Evolutionary conservation across 2,113 vertebrate genomes (phyloP), one percentile per base, ranked within the genome.

Genomic region (Tautogolabrus adspersus): DNA sequence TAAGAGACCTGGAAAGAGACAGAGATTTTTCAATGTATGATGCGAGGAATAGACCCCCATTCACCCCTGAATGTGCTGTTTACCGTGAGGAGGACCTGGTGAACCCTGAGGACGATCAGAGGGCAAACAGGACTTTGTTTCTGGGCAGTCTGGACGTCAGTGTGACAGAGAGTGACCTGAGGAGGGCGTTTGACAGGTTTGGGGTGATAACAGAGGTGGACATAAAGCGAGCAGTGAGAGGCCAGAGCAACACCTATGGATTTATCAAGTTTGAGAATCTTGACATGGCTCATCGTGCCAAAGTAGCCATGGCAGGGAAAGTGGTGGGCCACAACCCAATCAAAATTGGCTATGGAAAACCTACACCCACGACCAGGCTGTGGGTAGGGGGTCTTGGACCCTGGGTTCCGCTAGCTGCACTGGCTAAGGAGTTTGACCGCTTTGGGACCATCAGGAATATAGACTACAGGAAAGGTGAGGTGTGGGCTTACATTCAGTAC

Each of bases 211-310:
- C 97, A 0, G 98, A 99, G 89, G 97, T 99, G 83, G 97, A 99
- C 89, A 99, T 99, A 58, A 99, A 99, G 85, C 91, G 97, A 55
- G 93, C 96, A 0, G 92, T 89, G 44, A 94, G 96, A 0, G 97
- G 97, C 42, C 97, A 99, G 89, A 96, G 88, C 83, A 97, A 95
- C 89, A 99, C 97, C 0, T 99, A 98, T 7, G 98, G 98, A 5
- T 99, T 99, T 84, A 95, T 99, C 21, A 99, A 99, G 72, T 99
- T 97, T 90, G 97, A 99, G 84, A 99, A 99, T 47, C 92, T 99
- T 63, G 98, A 99, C 90, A 98, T 99, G 98, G 98, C 98, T 1
- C 98, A 99, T 77, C 92, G 97, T 22, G 98, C 98, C 78, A 99
- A 99, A 85, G 22, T 98, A 8, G 97, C 96, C 23, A 99, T 99